Evolutionary conservation across 1,140 invertebrate genomes (phyloP), one percentile per base, ranked within the genome.

Genomic region (Ganaspis sp.): DNA sequence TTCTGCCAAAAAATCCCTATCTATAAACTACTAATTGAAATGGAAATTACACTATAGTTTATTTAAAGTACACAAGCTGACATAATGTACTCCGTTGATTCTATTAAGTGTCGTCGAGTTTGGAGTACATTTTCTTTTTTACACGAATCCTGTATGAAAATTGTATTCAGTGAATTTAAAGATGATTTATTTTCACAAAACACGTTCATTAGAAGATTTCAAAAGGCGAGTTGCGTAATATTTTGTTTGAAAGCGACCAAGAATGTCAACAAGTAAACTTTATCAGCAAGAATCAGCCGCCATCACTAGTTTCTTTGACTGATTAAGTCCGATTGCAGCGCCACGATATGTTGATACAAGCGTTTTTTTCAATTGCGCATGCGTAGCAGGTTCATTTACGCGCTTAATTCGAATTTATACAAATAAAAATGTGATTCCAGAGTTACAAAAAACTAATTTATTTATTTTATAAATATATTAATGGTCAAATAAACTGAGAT

Each of bases 201-300:
- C 21, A n/a, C 17, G 23, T 75, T 70, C 64, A 69, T 54, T 58
- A 15, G 34, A 69, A 54, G 21, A 53, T 8, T 21, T 19, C n/a
- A 34, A 26, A 54, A 64, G 26, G 9, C 26, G 17, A 45, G 71
- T 53, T 53, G 19, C 17, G 15, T 23, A 64, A 72, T 49, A 81
- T 58, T 29, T 19, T 69, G 45, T 26, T 78, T 70, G 11, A 72
- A 69, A 69, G 40, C 54, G 45, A 29, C 23, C 37, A 54, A 38
- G 79, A 79, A 80, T 83, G 85, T 86, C 84, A 86, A 86, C 84
- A 86, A 84, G 84, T 86, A 84, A 85, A 81, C 75, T 75, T 58
- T 76, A 73, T 34, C 54, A 79, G 75, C 79, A 72, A 84, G 76
- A 77, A 82, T 73, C 76, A 58, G 74, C 83, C 84, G 84, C 80